Conservation (phyloP, 2,113 vertebrate species). For the Trematomus loennbergii region DNA sequence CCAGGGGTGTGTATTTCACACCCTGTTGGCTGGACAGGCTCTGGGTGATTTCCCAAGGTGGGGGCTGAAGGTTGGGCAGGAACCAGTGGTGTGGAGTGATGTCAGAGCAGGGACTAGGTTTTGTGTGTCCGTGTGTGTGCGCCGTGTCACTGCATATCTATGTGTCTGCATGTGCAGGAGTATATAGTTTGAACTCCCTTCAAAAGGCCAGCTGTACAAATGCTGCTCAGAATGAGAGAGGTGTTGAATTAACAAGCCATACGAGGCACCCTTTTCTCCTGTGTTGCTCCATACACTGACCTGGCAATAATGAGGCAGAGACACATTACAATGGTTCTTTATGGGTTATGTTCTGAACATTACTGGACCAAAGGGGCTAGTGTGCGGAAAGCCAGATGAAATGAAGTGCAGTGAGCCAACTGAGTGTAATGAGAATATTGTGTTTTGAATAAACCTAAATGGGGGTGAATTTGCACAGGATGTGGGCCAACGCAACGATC, state of each 20-base stretch:
- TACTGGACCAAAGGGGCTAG: conserved; percentile 67
- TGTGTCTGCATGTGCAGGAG: conserved; percentile 59
- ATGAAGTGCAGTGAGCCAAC: conserved; percentile 61
- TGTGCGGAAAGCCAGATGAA: conserved; percentile 62
- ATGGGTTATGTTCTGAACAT: conserved; percentile 71
- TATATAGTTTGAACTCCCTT: conserved; percentile 61
- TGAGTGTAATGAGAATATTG: conserved; percentile 68
- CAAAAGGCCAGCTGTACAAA: conserved; percentile 80
- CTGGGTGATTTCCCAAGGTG: conserved; percentile 81
- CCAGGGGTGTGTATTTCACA: conserved; percentile 78
- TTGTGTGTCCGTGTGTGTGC: conserved; percentile 51
- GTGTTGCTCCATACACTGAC: conserved; percentile 62
- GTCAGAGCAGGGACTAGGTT: conserved; percentile 63
- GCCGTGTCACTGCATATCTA: conserved; percentile 52
- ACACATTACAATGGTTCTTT: conserved; percentile 70
- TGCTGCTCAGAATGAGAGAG: conserved; percentile 65
- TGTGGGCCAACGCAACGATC: conserved; percentile 55
- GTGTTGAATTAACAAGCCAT: conserved; percentile 78
- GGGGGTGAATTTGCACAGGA: conserved; percentile 66
- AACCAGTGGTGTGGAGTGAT: conserved; percentile 76
- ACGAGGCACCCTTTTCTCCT: conserved; percentile 56
- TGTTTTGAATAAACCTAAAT: conserved; percentile 70
- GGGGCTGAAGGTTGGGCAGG: conserved; percentile 67
- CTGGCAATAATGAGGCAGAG: conserved; percentile 73
- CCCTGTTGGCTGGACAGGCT: conserved; percentile 74